These are phyloP conservation scores for Phylloscopus collybita DNA, from an alignment of 2,797 vertebrate genomes.

Conservation along the genomic window DNA sequence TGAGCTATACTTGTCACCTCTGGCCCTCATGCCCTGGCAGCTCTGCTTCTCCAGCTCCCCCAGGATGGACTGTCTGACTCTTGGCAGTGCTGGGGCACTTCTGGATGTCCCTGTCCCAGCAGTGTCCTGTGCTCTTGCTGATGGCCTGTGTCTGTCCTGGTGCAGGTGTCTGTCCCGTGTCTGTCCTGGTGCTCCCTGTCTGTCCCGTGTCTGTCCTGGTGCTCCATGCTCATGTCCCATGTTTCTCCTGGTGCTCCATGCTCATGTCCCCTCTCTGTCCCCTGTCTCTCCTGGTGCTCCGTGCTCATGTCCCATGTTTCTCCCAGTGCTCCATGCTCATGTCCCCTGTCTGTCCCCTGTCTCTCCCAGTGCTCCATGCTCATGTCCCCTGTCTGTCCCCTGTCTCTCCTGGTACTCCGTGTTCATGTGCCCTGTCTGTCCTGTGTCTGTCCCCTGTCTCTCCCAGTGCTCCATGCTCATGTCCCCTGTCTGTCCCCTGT, in stretches of 20 bases:
- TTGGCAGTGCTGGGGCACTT: background rate
- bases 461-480: background rate
- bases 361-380: background rate
- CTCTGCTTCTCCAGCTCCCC: background rate
- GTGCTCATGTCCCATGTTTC: background rate
- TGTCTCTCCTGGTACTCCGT: background rate
- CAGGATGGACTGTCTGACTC: too few relatives aligned
- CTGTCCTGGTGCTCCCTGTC: background rate
- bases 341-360: accelerated
- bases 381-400: accelerated
- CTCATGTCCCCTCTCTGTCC: background rate
- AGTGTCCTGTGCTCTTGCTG: background rate
- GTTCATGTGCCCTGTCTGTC: background rate
- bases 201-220: background rate
- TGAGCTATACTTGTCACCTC: background rate
- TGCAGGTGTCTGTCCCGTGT: conserved; percentile 11
- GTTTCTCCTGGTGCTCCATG: too few relatives aligned
- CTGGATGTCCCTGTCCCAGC: background rate
- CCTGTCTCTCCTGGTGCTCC: background rate
- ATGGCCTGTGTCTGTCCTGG: background rate
- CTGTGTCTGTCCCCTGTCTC: background rate
- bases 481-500: background rate
- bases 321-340: background rate
- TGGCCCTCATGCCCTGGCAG: background rate
- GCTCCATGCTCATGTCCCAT: background rate